Evolutionary conservation across 2,797 vertebrate genomes (phyloP), one percentile per base, ranked within the genome.

Genomic region (Iguana delicatissima): DNA sequence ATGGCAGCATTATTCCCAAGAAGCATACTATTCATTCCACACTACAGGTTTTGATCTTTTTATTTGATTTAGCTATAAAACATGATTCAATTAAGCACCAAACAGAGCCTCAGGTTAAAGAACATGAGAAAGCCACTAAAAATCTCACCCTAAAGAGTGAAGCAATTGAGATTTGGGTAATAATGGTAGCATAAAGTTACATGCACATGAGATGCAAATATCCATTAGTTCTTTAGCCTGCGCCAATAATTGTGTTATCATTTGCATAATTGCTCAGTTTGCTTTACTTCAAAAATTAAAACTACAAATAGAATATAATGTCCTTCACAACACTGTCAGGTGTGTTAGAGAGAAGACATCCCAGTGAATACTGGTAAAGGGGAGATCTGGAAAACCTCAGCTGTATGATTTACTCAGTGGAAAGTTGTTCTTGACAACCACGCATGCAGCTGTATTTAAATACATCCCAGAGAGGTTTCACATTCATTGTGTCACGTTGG

Each of bases 381-480:
- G 86, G 93, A 84, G 12, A 29, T 74, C 50, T 91, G 81, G 93
- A 92, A 90, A 74, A 82, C 67, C 89, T 89, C 69, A 90, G 14
- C 62, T 73, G 59, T 85, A 24, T 72, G 29, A 82, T 24, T 91
- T 85, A 80, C 18, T n/a, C 14, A 87, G n/a, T 9, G 0, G 89
- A 91, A 95, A 93, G 5, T 7, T 80, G 35, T 35, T 50, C 88
- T 32, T 77, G 90, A 72, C 52, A 87, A 50, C 2, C 8, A 50
- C 9, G 72, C 32, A 72, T 79, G 85, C 89, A n/a, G 2, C 24
- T 57, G 57, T 89, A 92, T 86, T 90, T 92, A 92, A 85, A 80
- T 86, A 0, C 7, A 57, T 91, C 90, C 38, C 88, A 26, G 3
- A 76, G 67, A 29, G n/a, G 1, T 64, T 92, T 94, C 83, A 69